Conservation (phyloP, 2,113 vertebrate genomes). For the Pollimyrus isidori region DNA sequence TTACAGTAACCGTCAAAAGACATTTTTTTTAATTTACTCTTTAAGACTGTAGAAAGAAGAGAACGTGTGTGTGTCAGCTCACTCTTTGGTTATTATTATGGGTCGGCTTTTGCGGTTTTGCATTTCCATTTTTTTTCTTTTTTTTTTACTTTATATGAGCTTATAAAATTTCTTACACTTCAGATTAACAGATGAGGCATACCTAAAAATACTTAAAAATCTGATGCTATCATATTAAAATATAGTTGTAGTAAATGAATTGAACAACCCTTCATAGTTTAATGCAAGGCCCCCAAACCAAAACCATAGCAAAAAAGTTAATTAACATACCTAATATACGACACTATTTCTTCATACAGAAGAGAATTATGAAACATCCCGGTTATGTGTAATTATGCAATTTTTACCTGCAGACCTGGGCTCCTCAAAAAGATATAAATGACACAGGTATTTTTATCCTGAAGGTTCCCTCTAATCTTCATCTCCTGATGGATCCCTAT, state of each 20-base stretch:
- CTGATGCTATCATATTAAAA: background rate
- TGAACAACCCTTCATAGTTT: background rate
- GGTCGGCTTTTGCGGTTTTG: background rate
- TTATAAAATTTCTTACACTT: background rate
- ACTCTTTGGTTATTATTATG: background rate
- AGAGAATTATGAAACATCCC: background rate
- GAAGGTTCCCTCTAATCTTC: too few relatives aligned
- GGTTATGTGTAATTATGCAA: background rate
- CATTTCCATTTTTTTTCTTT: too few relatives aligned
- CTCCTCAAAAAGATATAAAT: background rate
- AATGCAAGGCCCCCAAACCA: background rate
- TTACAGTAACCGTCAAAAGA: too few relatives aligned
- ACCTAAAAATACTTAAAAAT: background rate
- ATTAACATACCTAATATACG: background rate
- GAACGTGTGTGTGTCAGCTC: background rate
- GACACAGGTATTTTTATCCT: background rate
- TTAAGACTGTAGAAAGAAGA: background rate
- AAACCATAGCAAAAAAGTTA: background rate
- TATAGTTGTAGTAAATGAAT: background rate
- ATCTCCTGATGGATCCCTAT: background rate
- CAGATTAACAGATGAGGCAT: background rate
- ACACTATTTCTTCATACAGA: background rate
- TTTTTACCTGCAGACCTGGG: background rate
- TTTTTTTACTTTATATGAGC: too few relatives aligned
- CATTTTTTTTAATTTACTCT: background rate